These are phyloP conservation scores for Pelosia muscerda DNA, from an alignment of 2,888 invertebrate species.

Conservation along the genomic window DNA sequence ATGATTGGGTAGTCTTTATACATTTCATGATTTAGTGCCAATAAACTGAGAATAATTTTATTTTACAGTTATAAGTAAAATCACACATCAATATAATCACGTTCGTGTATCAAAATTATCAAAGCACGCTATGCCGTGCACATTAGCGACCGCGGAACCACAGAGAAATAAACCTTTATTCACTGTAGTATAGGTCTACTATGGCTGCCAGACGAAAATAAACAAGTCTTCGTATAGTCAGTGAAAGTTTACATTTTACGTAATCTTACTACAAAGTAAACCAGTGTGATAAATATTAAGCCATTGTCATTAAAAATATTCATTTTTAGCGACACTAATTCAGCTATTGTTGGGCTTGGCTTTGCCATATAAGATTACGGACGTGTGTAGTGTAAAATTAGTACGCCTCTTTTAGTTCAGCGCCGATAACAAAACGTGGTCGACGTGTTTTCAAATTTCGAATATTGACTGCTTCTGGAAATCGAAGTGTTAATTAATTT, in stretches of 20 bases:
- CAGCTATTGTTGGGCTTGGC: constrained; percentile 69
- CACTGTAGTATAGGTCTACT: constrained; percentile 41
- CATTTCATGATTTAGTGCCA: too few relatives aligned
- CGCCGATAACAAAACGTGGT: constrained; percentile 73
- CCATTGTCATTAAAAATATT: constrained; percentile 59
- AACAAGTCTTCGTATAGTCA: constrained; percentile 68
- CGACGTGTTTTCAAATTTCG: constrained; percentile 65
- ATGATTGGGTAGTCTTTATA: too few relatives aligned
- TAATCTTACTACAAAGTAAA: constrained; percentile 43
- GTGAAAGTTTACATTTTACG: constrained; percentile 72
- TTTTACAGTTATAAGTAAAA: neutral
- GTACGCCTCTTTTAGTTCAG: constrained; percentile 70
- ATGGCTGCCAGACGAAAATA: constrained; percentile 71
- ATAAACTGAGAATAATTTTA: neutral
- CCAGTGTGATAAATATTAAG: constrained; percentile 5
- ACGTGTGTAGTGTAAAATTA: constrained; percentile 67
- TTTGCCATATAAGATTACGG: constrained; percentile 65
- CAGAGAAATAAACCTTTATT: constrained; percentile 58
- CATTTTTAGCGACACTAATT: constrained; percentile 72
- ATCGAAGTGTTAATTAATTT: constrained; percentile 26
- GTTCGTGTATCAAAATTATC: constrained; percentile 54
- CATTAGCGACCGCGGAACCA: constrained; percentile 58
- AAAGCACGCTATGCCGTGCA: constrained; percentile 49
- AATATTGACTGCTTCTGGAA: constrained; percentile 39
- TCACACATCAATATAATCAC: neutral